Conservation (phyloP, 2,113 vertebrate species). For the Lynx canadensis region DNA sequence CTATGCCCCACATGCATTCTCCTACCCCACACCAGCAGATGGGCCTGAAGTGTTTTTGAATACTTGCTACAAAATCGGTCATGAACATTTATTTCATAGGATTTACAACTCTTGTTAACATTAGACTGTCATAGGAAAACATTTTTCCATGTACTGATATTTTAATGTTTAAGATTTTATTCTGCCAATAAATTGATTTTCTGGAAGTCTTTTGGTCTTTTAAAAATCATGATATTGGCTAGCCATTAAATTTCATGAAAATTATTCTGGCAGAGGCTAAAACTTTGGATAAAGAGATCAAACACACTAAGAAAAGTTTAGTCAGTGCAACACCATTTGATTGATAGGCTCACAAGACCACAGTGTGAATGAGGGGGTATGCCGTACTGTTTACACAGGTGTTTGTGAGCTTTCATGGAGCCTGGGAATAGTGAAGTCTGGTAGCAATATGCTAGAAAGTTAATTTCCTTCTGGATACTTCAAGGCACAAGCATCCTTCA, state of each 20-base stretch:
- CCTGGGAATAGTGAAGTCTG: background rate
- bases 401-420: background rate
- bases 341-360: background rate
- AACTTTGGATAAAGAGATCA: background rate
- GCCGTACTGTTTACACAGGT: background rate
- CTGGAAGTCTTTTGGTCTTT: background rate
- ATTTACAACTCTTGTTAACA: background rate
- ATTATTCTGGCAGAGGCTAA: background rate
- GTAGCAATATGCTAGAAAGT: background rate
- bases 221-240: background rate
- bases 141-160: background rate
- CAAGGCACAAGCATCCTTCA: background rate
- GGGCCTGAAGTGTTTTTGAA: background rate
- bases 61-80: background rate
- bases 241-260: background rate
- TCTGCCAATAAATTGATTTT: background rate
- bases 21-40: background rate
- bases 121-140: background rate
- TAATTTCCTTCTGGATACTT: background rate
- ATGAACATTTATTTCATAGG: background rate
- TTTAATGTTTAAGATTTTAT: background rate
- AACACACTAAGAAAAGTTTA: background rate
- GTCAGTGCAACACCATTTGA: background rate
- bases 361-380: background rate
- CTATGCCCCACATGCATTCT: background rate